These are phyloP conservation scores for Pogonomyrmex barbatus DNA, from an alignment of 1,140 invertebrate genomes.

Conservation along the genomic window DNA sequence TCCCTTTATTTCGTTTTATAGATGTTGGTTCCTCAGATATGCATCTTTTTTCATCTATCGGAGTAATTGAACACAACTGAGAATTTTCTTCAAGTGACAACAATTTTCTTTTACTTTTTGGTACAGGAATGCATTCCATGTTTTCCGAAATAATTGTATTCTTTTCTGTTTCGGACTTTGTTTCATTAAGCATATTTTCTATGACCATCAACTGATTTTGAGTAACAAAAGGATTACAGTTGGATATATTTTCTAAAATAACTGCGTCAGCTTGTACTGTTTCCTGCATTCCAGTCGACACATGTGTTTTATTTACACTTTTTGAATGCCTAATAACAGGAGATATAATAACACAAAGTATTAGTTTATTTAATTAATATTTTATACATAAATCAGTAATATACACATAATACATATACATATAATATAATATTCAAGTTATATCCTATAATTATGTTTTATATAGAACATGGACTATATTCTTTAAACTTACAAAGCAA, in stretches of 20 bases:
- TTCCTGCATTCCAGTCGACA: neutral
- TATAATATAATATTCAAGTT: neutral
- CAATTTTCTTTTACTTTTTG: slow-evolving; percentile 73
- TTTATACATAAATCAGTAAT: neutral
- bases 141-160: neutral
- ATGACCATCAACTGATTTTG: slow-evolving; percentile 61
- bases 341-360: slow-evolving; percentile 8
- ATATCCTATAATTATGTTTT: neutral
- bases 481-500: slow-evolving; percentile 41
- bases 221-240: neutral
- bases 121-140: neutral
- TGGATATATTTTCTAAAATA: slow-evolving; percentile 29
- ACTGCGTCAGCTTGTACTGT: slow-evolving; percentile 18
- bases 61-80: slow-evolving; percentile 76
- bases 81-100: slow-evolving; percentile 75
- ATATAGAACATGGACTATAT: neutral
- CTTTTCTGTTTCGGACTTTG: slow-evolving; percentile 34
- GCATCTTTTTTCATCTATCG: slow-evolving; percentile 58
- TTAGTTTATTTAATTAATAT: neutral
- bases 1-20: slow-evolving; percentile 29
- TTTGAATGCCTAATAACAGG: slow-evolving; percentile 10
- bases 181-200: slow-evolving; percentile 69
- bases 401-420: neutral
- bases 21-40: neutral
- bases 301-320: slow-evolving; percentile 4